phyloP scores from a whole-genome alignment of 2,113 vertebrate species.

The Leucosticte australis region DNA sequence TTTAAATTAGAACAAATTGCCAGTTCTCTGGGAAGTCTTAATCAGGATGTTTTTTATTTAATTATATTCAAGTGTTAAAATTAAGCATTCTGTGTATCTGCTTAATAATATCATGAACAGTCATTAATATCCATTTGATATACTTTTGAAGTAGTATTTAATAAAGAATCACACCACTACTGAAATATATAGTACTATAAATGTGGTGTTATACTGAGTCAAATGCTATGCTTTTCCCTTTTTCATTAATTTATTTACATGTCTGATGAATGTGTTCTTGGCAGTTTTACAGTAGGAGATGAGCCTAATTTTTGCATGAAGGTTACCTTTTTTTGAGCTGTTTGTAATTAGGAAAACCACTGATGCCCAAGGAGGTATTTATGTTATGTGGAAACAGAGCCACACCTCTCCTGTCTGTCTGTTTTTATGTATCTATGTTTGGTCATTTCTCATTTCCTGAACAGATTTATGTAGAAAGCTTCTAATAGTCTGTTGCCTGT shows the following conservation, averaged over 20 bases:
- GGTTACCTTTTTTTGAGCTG: not conserved
- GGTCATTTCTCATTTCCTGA: not conserved
- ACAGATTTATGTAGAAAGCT: not conserved
- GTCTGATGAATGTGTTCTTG: not conserved
- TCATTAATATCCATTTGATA: not conserved
- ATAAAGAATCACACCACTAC: not conserved
- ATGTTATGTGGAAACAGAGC: not conserved
- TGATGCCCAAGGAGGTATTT: not conserved
- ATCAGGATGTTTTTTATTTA: not conserved
- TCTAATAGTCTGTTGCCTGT: not conserved
- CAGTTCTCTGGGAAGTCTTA: not conserved
- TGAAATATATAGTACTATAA: not conserved
- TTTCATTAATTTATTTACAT: not conserved
- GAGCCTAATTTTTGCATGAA: not conserved
- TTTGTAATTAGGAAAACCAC: not conserved
- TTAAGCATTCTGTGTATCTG: not conserved
- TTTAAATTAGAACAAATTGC: not conserved
- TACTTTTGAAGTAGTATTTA: not conserved
- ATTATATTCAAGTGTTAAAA: not conserved
- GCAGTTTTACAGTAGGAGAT: not conserved
- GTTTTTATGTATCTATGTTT: not conserved
- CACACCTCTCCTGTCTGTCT: not conserved
- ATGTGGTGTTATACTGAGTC: not conserved
- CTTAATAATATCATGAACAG: not conserved
- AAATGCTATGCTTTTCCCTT: not conserved